phyloP scores from a whole-genome alignment of 1,140 invertebrate species.

The Holcopasites calliopsidis region DNA sequence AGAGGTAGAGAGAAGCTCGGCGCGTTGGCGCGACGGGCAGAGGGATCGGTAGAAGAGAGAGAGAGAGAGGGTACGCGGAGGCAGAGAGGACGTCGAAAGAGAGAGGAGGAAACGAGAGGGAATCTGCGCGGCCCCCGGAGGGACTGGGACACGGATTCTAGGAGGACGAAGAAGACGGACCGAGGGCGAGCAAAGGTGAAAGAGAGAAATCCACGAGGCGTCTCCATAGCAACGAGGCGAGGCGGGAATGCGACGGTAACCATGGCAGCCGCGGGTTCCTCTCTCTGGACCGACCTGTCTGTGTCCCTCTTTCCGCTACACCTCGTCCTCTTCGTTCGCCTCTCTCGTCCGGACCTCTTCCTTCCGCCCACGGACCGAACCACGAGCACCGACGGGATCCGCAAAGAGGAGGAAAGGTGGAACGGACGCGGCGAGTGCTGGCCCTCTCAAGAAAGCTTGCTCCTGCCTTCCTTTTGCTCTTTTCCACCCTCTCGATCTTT shows the following conservation, averaged over 20 bases:
- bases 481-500: constrained; percentile 29
- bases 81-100: constrained; percentile 1
- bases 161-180: constrained; percentile 25
- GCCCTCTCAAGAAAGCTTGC: constrained; percentile 46
- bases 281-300: constrained; percentile 75
- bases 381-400: constrained; percentile 46
- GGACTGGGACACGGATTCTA: constrained; percentile 26
- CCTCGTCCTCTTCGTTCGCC: constrained; percentile 67
- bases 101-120: constrained; percentile 8
- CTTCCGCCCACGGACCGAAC: constrained; percentile 71
- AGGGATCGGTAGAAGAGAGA: background rate
- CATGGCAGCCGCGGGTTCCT: constrained; percentile 78
- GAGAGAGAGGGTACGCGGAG: background rate
- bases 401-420: constrained; percentile 50
- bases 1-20: constrained; percentile 53
- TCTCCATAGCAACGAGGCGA: constrained; percentile 79
- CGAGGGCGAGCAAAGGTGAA: constrained; percentile 20
- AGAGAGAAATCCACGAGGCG: constrained; percentile 52
- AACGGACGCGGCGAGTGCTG: constrained; percentile 37
- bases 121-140: constrained; percentile 40
- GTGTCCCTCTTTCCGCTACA: constrained; percentile 75
- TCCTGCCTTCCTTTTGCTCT: constrained; percentile 36
- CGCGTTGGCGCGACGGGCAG: constrained; percentile 44
- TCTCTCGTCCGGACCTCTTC: constrained; percentile 72
- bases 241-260: constrained; percentile 81